Evolutionary conservation across 1,140 invertebrate species (phyloP).

Genomic region (Drepana arcuata): DNA sequence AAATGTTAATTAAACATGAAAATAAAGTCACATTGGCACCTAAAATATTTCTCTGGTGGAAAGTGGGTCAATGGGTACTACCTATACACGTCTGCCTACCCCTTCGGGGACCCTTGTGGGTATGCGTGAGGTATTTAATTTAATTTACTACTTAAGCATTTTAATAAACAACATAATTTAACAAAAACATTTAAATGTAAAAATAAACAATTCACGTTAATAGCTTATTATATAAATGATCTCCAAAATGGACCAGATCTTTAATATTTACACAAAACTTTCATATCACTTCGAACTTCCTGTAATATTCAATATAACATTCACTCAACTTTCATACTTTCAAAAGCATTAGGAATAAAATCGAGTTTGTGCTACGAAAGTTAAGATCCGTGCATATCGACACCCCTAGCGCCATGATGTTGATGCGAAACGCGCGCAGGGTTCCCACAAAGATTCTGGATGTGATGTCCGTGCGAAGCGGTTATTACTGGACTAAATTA

Average conservation of each 20-base stretch:
- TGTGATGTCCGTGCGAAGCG: conserved; percentile 25
- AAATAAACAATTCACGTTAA: too few species aligned
- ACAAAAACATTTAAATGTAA: neutral
- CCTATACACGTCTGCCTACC: too few species aligned
- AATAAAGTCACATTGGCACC: neutral
- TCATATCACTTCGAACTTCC: neutral
- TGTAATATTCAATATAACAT: neutral
- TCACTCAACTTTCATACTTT: neutral
- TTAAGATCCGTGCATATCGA: neutral
- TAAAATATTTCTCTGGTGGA: too few species aligned
- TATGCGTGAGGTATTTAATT: too few species aligned
- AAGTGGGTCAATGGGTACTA: too few species aligned
- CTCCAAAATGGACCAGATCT: too few species aligned
- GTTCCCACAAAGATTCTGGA: conserved; percentile 60
- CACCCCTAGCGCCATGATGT: neutral
- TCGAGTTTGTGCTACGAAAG: neutral
- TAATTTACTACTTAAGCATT: neutral
- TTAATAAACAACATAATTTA: neutral
- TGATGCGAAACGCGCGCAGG: conserved; percentile 21
- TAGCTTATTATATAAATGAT: too few species aligned
- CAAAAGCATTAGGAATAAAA: neutral
- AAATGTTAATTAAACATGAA: neutral
- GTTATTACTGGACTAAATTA: conserved; percentile 53
- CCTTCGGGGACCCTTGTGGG: too few species aligned
- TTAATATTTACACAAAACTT: neutral